Conservation (phyloP, 2,797 vertebrate genomes). For the Tragelaphus eurycerus region DNA sequence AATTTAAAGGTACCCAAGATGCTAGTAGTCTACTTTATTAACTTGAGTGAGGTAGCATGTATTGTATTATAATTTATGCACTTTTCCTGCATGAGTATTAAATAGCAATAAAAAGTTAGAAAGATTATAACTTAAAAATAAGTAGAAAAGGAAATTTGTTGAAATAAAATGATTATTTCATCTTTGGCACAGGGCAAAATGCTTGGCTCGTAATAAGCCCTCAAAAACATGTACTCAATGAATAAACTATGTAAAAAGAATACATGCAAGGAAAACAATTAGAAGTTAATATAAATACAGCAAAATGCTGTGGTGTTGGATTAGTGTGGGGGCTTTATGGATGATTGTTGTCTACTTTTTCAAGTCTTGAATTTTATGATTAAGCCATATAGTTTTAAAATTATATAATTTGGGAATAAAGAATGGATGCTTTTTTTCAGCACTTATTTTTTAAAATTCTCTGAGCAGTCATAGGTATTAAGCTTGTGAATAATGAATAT, state of each 20-base stretch:
- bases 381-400: background rate
- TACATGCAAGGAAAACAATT: background rate
- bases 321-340: background rate
- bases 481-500: background rate
- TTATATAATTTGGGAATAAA: background rate
- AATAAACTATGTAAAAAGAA: background rate
- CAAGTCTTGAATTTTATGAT: background rate
- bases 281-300: background rate
- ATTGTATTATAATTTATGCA: background rate
- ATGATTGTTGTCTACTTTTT: background rate
- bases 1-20: background rate
- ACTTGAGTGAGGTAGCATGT: background rate
- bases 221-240: background rate
- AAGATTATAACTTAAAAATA: background rate
- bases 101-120: background rate
- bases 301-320: background rate
- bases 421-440: background rate
- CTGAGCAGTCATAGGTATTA: background rate
- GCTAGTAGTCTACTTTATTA: background rate
- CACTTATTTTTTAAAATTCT: background rate
- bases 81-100: background rate
- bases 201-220: background rate
- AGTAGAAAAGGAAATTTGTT: background rate
- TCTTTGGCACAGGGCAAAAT: background rate
- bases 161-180: background rate